phyloP scores from a whole-genome alignment of 1,140 invertebrate genomes.

The Drosophila neocordata region DNA sequence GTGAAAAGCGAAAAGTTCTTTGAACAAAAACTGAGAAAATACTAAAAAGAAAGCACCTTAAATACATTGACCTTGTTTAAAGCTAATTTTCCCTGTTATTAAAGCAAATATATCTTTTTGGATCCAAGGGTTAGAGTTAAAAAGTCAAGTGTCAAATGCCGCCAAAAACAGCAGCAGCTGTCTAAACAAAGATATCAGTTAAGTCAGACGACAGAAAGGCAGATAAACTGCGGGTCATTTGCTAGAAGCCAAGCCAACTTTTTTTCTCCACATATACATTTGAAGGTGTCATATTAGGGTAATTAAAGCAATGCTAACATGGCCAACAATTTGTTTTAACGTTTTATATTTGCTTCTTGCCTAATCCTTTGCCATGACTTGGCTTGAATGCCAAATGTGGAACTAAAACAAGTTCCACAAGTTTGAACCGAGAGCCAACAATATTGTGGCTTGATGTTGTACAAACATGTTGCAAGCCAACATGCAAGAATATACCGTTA shows the following conservation, averaged over 20 bases:
- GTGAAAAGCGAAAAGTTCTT: no score
- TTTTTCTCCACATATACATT: conserved; percentile 21
- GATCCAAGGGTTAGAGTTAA: not conserved
- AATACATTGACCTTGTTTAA: no score
- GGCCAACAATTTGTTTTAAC: conserved; percentile 42
- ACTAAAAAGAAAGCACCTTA: no score
- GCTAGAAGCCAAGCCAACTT: conserved; percentile 3
- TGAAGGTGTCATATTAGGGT: conserved; percentile 43
- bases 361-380: not conserved
- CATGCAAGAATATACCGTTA: not conserved
- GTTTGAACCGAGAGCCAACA: not conserved
- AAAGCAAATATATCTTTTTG: not conserved
- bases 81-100: not conserved
- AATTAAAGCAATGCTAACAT: conserved; percentile 53
- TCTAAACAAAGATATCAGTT: conserved; percentile 62
- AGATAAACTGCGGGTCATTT: conserved; percentile 36
- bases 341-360: not conserved
- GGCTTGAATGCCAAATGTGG: not conserved
- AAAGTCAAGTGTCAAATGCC: conserved; percentile 24
- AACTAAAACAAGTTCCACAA: conserved; percentile 21
- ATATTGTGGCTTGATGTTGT: not conserved
- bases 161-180: conserved; percentile 13
- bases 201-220: conserved; percentile 11
- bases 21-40: no score
- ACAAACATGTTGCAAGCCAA: conserved; percentile 5